Base-by-base conservation (phyloP, 2,797 vertebrate genomes). In the Eospalax fontanierii region DNA sequence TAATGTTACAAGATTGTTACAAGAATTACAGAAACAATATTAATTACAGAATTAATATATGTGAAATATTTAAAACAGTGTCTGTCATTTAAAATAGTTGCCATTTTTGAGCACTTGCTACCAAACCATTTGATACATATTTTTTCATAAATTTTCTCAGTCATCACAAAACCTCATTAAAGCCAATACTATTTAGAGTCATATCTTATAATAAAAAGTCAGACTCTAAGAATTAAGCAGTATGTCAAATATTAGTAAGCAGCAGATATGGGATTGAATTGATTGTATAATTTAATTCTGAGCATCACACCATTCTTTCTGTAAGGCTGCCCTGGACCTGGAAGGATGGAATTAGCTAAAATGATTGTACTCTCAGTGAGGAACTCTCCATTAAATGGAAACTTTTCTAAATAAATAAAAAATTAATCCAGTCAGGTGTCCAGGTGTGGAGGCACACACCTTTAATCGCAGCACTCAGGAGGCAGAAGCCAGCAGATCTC, bases 111-210 rank as follows among this genome's bases (percentile, higher is more conserved):
- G 15, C 10, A 66, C n/a, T 50, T 84, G 21, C 74, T 26, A 26
- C 28, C 16, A 57, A 35, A 30, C 10, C 6, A 6, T 30, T 1
- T 66, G 46, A 74, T n/a, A 91, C 24, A 68, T 65, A 28, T 40
- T 85, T n/a, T 84, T 91, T 15, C 38, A 38, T 75, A 57, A 21
- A 28, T 66, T 54, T 75, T 46, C 30, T 54, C 1, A n/a, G 16
- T 57, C 43, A 40, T 91, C 71, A 73, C 35, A n/a, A 87, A 91
- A 95, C 24, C 43, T 35, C 43, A 46, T 33, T 46, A 43, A 82
- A 78, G n/a, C 40, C 71, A 54, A 70, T 78, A 9, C 4, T 87
- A 83, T 46, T 66, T 38, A 35, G 83, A 46, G 63, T 38, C 33
- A 68, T 12, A 68, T 68, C 88, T 79, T 66, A 84, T 12, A 35